These are phyloP conservation scores for Polydrusus cervinus DNA, from an alignment of 2,888 invertebrate species.

Conservation along the genomic window DNA sequence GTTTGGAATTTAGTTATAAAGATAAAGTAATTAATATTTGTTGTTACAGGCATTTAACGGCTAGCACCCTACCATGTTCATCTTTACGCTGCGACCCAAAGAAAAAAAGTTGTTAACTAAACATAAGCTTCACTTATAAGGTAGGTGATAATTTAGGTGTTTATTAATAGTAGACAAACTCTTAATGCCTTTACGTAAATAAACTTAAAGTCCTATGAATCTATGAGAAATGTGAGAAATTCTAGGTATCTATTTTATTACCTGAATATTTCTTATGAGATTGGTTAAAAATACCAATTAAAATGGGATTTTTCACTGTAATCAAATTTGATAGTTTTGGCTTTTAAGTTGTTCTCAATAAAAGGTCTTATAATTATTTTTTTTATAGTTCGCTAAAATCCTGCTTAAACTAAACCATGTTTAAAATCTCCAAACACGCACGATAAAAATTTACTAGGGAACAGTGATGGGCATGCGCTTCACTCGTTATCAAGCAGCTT, in stretches of 20 bases:
- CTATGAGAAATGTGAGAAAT: slow-evolving; percentile 27
- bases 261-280: slow-evolving; percentile 24
- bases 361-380: no score
- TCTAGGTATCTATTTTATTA: slow-evolving; percentile 25
- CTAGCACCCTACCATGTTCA: slow-evolving; percentile 1
- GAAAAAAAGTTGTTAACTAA: slow-evolving; percentile 22
- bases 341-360: no score
- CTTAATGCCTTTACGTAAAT: slow-evolving; percentile 41
- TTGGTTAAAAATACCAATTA: slow-evolving; percentile 21
- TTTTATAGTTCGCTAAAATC: no score
- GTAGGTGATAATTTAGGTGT: slow-evolving; percentile 48
- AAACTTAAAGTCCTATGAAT: slow-evolving; percentile 30
- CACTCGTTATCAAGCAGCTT: no score
- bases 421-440: no score
- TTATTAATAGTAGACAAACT: slow-evolving; percentile 45
- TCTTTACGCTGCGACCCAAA: neutral
- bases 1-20: no score
- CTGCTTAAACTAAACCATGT: no score
- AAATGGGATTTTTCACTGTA: neutral
- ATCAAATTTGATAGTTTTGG: no score
- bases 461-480: no score
- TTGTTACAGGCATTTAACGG: slow-evolving; percentile 15
- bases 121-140: slow-evolving; percentile 44
- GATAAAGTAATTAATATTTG: neutral
- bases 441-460: no score